phyloP scores from a whole-genome alignment of 2,888 invertebrate species.

The Ctena decussata region DNA sequence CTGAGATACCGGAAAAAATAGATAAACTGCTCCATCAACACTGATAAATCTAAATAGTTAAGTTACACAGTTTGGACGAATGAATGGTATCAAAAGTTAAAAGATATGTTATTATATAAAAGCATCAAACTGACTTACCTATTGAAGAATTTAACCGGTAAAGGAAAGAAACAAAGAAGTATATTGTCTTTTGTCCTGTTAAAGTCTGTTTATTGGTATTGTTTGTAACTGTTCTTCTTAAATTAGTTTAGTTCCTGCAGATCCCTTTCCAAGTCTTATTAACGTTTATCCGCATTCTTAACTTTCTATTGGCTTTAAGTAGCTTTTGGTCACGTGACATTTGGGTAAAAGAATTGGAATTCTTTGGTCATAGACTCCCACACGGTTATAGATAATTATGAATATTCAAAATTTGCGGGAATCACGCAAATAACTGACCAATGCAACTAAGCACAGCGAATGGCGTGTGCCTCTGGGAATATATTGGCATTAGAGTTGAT shows the following conservation, averaged over 20 bases:
- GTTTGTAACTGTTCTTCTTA: background rate
- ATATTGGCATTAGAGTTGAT: background rate
- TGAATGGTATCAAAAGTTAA: no score
- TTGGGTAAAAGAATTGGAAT: background rate
- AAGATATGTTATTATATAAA: no score
- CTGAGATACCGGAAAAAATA: no score
- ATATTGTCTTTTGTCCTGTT: background rate
- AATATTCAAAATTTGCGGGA: background rate
- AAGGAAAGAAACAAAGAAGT: background rate
- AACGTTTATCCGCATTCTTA: background rate
- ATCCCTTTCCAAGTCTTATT: background rate
- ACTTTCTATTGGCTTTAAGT: slow-evolving; percentile 43
- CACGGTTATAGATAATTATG: slow-evolving; percentile 10
- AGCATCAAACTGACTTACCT: no score
- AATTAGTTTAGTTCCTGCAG: background rate
- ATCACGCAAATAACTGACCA: slow-evolving; percentile 10
- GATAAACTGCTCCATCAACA: no score
- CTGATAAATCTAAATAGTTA: no score
- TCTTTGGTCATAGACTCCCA: background rate
- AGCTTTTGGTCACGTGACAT: slow-evolving; percentile 42
- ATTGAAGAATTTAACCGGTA: no score
- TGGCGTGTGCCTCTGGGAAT: background rate
- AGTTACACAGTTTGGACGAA: no score
- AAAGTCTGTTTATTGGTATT: background rate
- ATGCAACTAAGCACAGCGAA: background rate